phyloP scores from a whole-genome alignment of 2,888 invertebrate genomes.

The Bugulina stolonifera region DNA sequence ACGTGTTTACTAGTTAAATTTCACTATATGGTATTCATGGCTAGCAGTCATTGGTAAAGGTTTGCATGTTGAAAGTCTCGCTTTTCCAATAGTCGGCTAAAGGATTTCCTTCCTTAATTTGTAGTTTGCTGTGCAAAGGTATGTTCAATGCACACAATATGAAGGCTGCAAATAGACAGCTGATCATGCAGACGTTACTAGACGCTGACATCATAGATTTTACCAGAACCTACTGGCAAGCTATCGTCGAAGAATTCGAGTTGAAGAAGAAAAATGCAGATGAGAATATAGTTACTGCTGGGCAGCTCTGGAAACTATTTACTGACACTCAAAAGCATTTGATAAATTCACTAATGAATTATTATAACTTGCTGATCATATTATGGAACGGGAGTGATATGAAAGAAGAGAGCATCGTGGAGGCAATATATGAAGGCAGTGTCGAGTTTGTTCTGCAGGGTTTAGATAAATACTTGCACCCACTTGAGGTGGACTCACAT shows the following conservation, averaged over 20 bases:
- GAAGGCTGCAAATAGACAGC: background rate
- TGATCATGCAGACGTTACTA: background rate
- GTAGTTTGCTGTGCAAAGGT: constrained; percentile 19
- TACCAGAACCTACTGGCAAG: background rate
- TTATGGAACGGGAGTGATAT: constrained; percentile 23
- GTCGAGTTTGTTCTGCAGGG: background rate
- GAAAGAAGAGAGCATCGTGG: background rate
- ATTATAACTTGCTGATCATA: background rate
- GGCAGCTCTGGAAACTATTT: background rate
- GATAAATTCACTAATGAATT: background rate
- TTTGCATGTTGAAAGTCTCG: too few relatives aligned
- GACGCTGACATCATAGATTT: background rate
- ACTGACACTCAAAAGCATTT: constrained; percentile 18
- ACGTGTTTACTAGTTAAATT: too few relatives aligned
- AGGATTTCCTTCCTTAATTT: too few relatives aligned
- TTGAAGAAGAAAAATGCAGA: background rate
- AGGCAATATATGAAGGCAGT: background rate
- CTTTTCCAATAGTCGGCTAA: too few relatives aligned
- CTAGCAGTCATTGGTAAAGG: too few relatives aligned
- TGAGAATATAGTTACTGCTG: background rate
- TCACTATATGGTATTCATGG: too few relatives aligned
- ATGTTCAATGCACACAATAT: background rate
- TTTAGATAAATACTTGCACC: background rate
- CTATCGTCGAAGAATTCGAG: constrained; percentile 14
- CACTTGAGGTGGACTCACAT: constrained; percentile 5